phyloP scores from a whole-genome alignment of 2,888 invertebrate genomes.

The Pseudococcus viburni region DNA sequence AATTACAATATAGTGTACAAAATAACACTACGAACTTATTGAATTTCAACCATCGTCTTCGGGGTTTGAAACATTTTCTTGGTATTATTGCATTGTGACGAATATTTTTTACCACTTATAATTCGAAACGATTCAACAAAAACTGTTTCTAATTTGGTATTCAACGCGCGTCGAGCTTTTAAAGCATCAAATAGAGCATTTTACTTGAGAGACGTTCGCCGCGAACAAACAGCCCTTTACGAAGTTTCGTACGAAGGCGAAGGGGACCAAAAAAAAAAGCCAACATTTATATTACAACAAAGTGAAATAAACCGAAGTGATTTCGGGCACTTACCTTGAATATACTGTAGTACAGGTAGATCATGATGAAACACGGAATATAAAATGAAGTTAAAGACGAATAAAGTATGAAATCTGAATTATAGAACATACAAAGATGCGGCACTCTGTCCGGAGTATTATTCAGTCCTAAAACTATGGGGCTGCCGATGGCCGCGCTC shows the following conservation, averaged over 20 bases:
- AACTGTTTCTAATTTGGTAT: constrained; percentile 10
- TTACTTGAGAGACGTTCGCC: constrained; percentile 17
- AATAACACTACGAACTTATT: not conserved
- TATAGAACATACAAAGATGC: constrained; percentile 95
- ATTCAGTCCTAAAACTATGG: constrained; percentile 96
- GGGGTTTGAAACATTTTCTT: constrained; percentile 16
- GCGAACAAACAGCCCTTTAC: not conserved
- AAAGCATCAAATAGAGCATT: constrained; percentile 50
- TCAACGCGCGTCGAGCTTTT: constrained; percentile 15
- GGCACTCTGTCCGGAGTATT: constrained; percentile 88
- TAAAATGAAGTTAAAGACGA: constrained; percentile 99
- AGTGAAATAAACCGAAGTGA: constrained; percentile 30
- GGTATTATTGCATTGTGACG: not conserved
- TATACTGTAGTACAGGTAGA: constrained; percentile 96
- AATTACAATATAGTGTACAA: not conserved
- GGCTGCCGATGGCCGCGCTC: constrained; percentile 94
- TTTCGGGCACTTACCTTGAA: constrained; percentile 83
- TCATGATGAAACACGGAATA: constrained; percentile 98
- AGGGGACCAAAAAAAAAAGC: not conserved
- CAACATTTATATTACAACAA: constrained; percentile 4
- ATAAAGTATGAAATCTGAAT: constrained; percentile 97
- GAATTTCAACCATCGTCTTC: constrained; percentile 6
- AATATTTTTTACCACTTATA: constrained; percentile 53
- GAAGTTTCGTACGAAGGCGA: not conserved
- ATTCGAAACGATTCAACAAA: constrained; percentile 40